Base-by-base conservation (phyloP, 2,888 invertebrate species). In the Meandrusa payeni region DNA sequence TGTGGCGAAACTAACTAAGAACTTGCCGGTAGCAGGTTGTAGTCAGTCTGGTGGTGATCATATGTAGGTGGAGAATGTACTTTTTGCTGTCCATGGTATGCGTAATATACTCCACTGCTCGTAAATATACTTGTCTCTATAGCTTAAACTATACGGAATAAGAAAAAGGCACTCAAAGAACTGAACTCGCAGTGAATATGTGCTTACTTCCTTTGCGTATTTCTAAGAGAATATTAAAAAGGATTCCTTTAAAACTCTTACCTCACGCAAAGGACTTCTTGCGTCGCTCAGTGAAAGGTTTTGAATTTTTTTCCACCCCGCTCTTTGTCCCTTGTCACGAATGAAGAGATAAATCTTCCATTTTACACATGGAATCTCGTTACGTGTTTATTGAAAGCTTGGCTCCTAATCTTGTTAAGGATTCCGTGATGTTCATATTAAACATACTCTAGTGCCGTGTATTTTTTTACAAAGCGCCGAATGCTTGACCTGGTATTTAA, bases 291-390 rank as follows among this genome's bases (percentile, higher is more conserved):
- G 75, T 77, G 59, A 66, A 69, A 61, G 64, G 61, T 64, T 69
- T 72, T 74, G 76, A 78, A 79, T 79, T 69, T 76, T 78, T 75
- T 36, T 76, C n/a, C n/a, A 76, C 69, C 56, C 64, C 50, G 45
- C 55, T 46, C 51, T 57, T 52, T 44, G 59, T 63, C 62, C 64
- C 64, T 57, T 57, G 55, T 63, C 57, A 54, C 46, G 57, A 54
- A 51, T 47, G 46, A 51, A 51, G 50, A 67, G 65, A 78, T 79
- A 80, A 78, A 80, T 76, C 73, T 75, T 79, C 76, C 65, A 71
- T 77, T 76, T 78, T 69, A 72, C 73, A 73, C 71, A 62, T 64
- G 47, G 55, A 60, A 59, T 66, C 64, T 69, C 63, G 69, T 78
- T 72, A 77, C 70, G 59, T 70, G 73, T 76, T 75, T 73, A 77